These are phyloP conservation scores for Papilio demoleus DNA, from an alignment of 2,888 invertebrate species.

Conservation along the genomic window DNA sequence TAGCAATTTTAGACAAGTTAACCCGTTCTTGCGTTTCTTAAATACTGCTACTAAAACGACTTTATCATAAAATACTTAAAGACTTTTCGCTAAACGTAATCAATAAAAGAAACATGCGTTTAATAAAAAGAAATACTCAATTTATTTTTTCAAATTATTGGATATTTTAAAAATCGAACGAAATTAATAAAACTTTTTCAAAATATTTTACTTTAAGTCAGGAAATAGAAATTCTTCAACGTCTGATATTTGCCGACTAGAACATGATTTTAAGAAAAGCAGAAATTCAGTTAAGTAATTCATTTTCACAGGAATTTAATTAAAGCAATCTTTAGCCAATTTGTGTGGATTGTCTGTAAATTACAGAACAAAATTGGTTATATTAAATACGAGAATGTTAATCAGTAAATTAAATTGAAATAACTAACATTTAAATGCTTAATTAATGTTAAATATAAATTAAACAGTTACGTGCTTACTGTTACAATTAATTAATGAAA, in stretches of 20 bases:
- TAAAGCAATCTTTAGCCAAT: conserved; percentile 37
- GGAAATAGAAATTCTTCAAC: conserved; percentile 23
- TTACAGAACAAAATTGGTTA: conserved; percentile 31
- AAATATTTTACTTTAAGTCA: background rate
- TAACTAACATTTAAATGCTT: conserved; percentile 11
- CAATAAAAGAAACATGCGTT: too few relatives aligned
- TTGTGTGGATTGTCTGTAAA: conserved; percentile 40
- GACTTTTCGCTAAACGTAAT: too few relatives aligned
- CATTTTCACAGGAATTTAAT: conserved; percentile 40
- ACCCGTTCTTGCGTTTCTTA: too few relatives aligned
- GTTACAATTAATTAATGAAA: background rate
- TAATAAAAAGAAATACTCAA: too few relatives aligned
- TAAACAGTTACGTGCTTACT: background rate
- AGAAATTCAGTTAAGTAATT: conserved; percentile 34
- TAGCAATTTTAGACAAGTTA: too few relatives aligned
- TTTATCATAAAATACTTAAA: too few relatives aligned
- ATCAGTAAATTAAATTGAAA: conserved; percentile 33
- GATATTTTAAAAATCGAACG: too few relatives aligned
- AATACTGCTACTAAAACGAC: too few relatives aligned
- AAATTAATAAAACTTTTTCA: too few relatives aligned
- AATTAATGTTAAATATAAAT: background rate
- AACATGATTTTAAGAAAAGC: conserved; percentile 27
- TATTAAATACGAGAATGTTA: conserved; percentile 34
- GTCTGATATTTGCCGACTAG: conserved; percentile 6
- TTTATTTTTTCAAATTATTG: too few relatives aligned